Evolutionary conservation across 2,888 invertebrate species (phyloP).

Genomic region (Taphrorychus bicolor): DNA sequence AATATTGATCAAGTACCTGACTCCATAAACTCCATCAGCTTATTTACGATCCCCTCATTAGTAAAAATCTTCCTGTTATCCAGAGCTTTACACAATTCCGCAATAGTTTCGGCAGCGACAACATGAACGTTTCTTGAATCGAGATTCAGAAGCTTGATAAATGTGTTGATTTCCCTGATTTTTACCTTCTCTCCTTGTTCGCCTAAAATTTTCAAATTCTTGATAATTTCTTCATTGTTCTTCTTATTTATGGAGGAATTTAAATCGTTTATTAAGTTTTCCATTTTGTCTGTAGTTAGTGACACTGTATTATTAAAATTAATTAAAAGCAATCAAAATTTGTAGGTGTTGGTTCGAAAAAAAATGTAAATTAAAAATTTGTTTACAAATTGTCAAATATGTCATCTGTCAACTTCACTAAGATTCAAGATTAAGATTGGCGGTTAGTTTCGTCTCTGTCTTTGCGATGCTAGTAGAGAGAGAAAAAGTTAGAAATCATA

Average conservation of each 20-base stretch:
- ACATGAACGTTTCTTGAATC: conserved; percentile 63
- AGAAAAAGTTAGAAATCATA: no score
- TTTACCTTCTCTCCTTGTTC: conserved; percentile 61
- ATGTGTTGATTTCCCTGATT: conserved; percentile 60
- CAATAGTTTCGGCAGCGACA: conserved; percentile 73
- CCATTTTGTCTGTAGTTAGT: no score
- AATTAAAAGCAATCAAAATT: no score
- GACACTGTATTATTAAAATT: not conserved
- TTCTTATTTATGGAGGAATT: conserved; percentile 48
- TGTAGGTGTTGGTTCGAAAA: no score
- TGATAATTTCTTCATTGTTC: conserved; percentile 61
- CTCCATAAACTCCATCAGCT: conserved; percentile 66
- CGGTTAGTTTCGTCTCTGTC: no score
- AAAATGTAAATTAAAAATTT: no score
- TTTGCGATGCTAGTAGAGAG: no score
- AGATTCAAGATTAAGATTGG: no score
- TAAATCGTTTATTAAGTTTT: conserved; percentile 31
- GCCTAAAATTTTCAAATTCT: conserved; percentile 62
- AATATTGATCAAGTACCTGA: conserved; percentile 49
- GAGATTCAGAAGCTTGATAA: conserved; percentile 60
- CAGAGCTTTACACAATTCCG: conserved; percentile 83
- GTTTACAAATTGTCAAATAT: no score
- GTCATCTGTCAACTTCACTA: no score
- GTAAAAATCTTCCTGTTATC: conserved; percentile 76
- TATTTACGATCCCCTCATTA: conserved; percentile 65